Evolutionary conservation across 2,888 invertebrate species (phyloP).

Genomic region (Lissocephala sabroskyi): DNA sequence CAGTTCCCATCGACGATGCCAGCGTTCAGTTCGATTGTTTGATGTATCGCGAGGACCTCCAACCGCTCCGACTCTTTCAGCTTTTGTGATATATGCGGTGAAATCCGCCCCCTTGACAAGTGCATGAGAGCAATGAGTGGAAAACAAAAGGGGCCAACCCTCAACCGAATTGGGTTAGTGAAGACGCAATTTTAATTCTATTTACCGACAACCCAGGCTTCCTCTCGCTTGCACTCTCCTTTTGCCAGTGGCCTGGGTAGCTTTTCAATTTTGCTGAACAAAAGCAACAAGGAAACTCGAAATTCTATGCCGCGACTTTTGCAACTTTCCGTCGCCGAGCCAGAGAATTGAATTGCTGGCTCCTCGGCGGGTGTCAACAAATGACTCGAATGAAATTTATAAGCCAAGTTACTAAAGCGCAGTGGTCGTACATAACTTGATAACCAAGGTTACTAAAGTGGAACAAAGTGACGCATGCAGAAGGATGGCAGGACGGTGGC

Average conservation of each 20-base stretch:
- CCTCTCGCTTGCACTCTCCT: too few relatives aligned
- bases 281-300: conserved; percentile 21
- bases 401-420: conserved; percentile 55
- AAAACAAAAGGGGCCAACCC: conserved; percentile 2
- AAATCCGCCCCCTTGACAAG: conserved; percentile 37
- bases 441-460: conserved; percentile 33
- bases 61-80: conserved; percentile 13
- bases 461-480: not conserved
- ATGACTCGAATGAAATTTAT: conserved; percentile 63
- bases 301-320: conserved; percentile 27
- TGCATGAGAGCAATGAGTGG: conserved; percentile 18
- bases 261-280: too few relatives aligned
- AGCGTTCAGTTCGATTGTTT: not conserved
- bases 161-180: conserved; percentile 35
- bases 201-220: conserved; percentile 42
- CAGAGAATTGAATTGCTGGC: conserved; percentile 12
- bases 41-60: conserved; percentile 14
- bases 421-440: conserved; percentile 43
- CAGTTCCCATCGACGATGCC: conserved; percentile 3
- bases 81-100: too few relatives aligned
- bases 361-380: conserved; percentile 43
- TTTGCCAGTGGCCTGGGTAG: too few relatives aligned
- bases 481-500: conserved; percentile 10
- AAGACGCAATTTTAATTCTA: conserved; percentile 53
- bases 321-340: conserved; percentile 34